phyloP scores from a whole-genome alignment of 2,888 invertebrate species.

The Cryptocheilus praepositus region DNA sequence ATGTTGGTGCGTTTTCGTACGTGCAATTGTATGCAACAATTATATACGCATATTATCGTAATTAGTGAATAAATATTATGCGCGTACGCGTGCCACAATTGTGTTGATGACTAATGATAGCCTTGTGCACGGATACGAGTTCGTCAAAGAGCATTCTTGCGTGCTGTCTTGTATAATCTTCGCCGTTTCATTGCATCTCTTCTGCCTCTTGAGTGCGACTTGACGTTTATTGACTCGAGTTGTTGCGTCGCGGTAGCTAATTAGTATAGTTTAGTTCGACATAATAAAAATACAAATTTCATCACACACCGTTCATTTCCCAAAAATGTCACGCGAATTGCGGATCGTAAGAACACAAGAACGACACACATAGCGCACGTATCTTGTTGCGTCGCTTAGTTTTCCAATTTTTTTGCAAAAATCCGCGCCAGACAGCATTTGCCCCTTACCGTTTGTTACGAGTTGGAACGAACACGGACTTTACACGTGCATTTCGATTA shows the following conservation, averaged over 20 bases:
- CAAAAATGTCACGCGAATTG: not conserved
- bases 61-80: not conserved
- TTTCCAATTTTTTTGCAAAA: too few species aligned
- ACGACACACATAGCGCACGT: too few species aligned
- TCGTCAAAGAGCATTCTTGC: constrained; percentile 32
- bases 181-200: not conserved
- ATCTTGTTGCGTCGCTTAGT: too few species aligned
- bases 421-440: too few species aligned
- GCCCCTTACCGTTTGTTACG: too few species aligned
- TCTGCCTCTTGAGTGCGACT: too few species aligned
- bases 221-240: not conserved
- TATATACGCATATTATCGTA: constrained; percentile 1
- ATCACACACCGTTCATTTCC: not conserved
- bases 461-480: too few species aligned
- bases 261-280: too few species aligned
- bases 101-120: constrained; percentile 10
- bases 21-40: constrained; percentile 27
- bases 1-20: constrained; percentile 58
- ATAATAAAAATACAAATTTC: not conserved
- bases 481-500: too few species aligned
- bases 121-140: constrained; percentile 46
- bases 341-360: too few species aligned
- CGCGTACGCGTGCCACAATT: too few species aligned
- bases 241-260: not conserved
- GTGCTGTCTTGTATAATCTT: constrained; percentile 7